Evolutionary conservation across 2,888 invertebrate genomes (phyloP).

Genomic region (Hypolimnas misippus): DNA sequence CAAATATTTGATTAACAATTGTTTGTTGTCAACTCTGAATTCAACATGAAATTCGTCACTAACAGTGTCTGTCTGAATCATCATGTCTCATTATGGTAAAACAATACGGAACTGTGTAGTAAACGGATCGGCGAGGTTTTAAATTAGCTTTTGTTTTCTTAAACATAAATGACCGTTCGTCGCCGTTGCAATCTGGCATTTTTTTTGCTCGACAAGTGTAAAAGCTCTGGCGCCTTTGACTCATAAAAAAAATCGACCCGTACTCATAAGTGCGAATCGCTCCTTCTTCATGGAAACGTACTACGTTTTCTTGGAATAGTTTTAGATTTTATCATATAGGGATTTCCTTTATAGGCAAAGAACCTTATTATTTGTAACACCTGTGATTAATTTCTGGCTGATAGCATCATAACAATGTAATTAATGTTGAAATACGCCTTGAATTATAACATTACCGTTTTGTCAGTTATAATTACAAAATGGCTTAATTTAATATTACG

Average conservation of each 20-base stretch:
- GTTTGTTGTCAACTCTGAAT: not conserved
- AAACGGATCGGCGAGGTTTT: conserved; percentile 48
- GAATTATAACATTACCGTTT: not conserved
- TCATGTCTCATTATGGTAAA: conserved; percentile 46
- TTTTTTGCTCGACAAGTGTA: conserved; percentile 62
- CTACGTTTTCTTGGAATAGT: conserved; percentile 63
- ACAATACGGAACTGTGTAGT: conserved; percentile 48
- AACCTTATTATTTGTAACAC: conserved; percentile 12
- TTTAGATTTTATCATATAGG: conserved; percentile 24
- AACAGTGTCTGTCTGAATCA: conserved; percentile 57
- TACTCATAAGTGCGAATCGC: conserved; percentile 71
- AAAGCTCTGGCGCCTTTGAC: conserved; percentile 77
- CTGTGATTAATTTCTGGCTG: not conserved
- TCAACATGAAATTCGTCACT: conserved; percentile 29
- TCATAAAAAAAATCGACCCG: conserved; percentile 60
- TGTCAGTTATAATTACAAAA: not conserved
- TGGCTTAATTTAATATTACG: not conserved
- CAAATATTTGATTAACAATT: not conserved
- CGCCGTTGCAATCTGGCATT: conserved; percentile 59
- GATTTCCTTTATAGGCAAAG: not conserved
- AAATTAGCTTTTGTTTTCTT: conserved; percentile 74
- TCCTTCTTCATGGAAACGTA: conserved; percentile 65
- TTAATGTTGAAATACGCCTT: not conserved
- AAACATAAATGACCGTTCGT: conserved; percentile 63
- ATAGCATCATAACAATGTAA: not conserved